A percentile compares a stretch with the other conserved stretches of the same genome.
Evolutionary conservation across 1,140 invertebrate genomes (phyloP).

Genomic region (Temnothorax nylanderi): DNA sequence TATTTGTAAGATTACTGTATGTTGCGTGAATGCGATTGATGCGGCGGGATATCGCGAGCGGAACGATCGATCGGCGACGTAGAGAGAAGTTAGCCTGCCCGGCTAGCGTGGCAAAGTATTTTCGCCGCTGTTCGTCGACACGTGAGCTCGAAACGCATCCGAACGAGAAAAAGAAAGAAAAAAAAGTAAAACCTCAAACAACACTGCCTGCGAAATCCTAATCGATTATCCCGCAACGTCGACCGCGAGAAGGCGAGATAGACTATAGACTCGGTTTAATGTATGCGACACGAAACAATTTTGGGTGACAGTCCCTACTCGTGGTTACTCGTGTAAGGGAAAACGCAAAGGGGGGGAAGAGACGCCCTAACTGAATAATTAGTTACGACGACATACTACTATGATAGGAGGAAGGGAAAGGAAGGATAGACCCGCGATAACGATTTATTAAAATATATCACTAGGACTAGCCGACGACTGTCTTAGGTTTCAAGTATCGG

Average conservation of each 20-base stretch:
- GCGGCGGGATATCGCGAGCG: conserved; percentile 66
- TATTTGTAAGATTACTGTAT: conserved; percentile 84
- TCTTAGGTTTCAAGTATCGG: conserved; percentile 74
- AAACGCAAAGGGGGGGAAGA: conserved; percentile 20
- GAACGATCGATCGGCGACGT: not conserved
- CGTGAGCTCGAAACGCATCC: not conserved
- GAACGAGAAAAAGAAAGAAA: not conserved
- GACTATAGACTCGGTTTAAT: conserved; percentile 77
- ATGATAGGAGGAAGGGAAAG: conserved; percentile 49
- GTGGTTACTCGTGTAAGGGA: conserved; percentile 73
- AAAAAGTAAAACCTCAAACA: conserved; percentile 27
- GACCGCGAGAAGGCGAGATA: conserved; percentile 73
- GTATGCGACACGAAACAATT: conserved; percentile 76
- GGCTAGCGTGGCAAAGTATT: conserved; percentile 13
- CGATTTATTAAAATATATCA: conserved; percentile 83
- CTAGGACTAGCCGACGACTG: conserved; percentile 82
- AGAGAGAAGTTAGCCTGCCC: not conserved
- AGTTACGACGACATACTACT: conserved; percentile 77
- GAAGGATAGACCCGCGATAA: conserved; percentile 68
- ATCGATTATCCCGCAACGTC: conserved; percentile 74
- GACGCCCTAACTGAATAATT: conserved; percentile 75
- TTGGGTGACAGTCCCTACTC: conserved; percentile 69
- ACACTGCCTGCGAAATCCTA: conserved; percentile 33
- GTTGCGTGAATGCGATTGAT: conserved; percentile 77
- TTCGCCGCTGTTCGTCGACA: conserved; percentile 16